Evolutionary conservation across 2,113 vertebrate species (phyloP).

Genomic region (Melanostigma gelatinosum): DNA sequence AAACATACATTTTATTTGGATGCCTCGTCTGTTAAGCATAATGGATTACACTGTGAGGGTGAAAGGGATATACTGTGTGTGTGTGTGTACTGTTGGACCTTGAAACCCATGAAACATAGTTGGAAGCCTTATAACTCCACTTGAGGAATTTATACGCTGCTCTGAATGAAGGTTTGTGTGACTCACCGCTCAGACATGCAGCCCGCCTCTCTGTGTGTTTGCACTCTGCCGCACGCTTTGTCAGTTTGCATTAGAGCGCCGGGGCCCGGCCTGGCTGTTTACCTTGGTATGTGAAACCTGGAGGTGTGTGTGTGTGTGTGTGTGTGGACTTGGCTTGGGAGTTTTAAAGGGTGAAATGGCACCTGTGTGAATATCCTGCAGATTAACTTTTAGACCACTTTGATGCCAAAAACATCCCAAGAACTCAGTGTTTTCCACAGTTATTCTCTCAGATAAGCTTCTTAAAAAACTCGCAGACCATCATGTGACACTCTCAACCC

Average conservation of each 20-base stretch:
- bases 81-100: constrained; percentile 63
- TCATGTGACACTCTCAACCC: constrained; percentile 33
- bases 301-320: neutral
- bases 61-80: neutral
- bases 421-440: neutral
- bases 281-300: constrained; percentile 57
- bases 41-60: neutral
- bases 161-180: constrained; percentile 64
- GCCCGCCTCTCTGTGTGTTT: constrained; percentile 65
- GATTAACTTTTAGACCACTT: constrained; percentile 12
- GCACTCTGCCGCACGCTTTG: constrained; percentile 60
- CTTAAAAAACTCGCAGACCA: constrained; percentile 36
- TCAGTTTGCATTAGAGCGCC: constrained; percentile 64
- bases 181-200: constrained; percentile 75
- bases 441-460: constrained; percentile 34
- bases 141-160: constrained; percentile 67
- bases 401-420: constrained; percentile 12
- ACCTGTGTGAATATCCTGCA: neutral
- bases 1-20: neutral
- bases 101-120: constrained; percentile 56
- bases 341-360: constrained; percentile 4
- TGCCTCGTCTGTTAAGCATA: neutral
- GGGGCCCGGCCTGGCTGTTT: constrained; percentile 50
- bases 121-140: constrained; percentile 55
- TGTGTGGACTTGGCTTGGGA: neutral